Conservation (phyloP, 2,797 vertebrate genomes). For the Hafferia zeledoni region DNA sequence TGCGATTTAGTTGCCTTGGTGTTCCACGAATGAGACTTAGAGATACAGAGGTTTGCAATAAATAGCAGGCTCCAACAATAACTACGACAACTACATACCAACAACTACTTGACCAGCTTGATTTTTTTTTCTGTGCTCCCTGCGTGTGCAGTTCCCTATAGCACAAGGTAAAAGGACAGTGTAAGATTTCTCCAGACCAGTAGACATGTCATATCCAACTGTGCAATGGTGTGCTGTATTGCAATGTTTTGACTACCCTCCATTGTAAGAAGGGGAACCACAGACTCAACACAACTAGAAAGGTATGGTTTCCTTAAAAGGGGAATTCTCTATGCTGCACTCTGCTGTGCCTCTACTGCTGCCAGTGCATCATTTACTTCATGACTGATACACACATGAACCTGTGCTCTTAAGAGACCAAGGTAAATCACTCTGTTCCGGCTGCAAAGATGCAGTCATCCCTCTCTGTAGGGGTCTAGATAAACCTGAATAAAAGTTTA, state of each 20-base stretch:
- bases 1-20: not conserved
- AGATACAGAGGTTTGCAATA: not conserved
- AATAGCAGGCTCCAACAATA: not conserved
- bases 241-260: not conserved
- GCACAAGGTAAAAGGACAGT: not conserved
- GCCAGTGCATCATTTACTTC: not conserved
- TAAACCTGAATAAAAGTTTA: not conserved
- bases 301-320: not conserved
- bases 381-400: not conserved
- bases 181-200: not conserved
- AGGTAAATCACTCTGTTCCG: not conserved
- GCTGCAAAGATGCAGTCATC: not conserved
- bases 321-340: not conserved
- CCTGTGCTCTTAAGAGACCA: not conserved
- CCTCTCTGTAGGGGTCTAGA: not conserved
- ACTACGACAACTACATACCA: not conserved
- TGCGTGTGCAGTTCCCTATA: fast-evolving
- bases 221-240: not conserved
- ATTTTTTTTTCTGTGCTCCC: not conserved
- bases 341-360: not conserved
- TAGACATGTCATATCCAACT: fast-evolving
- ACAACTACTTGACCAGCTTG: not conserved
- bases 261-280: not conserved
- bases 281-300: not conserved
- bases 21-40: not conserved